phyloP scores from a whole-genome alignment of 2,797 vertebrate species.

The Anguilla pacifica region DNA sequence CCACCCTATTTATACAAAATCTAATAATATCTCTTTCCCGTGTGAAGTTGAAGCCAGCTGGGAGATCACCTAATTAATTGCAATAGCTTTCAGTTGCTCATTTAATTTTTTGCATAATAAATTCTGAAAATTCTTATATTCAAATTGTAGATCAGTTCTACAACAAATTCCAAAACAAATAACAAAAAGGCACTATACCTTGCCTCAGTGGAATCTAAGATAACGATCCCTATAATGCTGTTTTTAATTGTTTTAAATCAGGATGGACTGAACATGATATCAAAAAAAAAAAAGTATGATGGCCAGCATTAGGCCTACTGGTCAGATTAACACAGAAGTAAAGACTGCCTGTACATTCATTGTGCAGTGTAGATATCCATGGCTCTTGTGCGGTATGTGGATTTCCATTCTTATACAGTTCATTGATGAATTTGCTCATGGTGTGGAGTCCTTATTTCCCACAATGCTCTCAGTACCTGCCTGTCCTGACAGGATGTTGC shows the following conservation, averaged over 20 bases:
- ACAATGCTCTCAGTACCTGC: constrained; percentile 28
- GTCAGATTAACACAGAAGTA: background rate
- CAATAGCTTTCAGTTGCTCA: background rate
- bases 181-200: background rate
- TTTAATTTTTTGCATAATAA: background rate
- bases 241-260: background rate
- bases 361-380: background rate
- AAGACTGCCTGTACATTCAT: background rate
- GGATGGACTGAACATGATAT: background rate
- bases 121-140: background rate
- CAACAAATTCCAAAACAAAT: background rate
- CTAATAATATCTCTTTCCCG: background rate
- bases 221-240: background rate
- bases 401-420: no score
- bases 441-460: background rate
- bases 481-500: constrained; percentile 45
- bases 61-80: background rate
- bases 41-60: background rate
- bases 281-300: background rate
- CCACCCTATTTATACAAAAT: background rate
- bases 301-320: no score
- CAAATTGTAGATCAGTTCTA: background rate
- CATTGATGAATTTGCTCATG: background rate
- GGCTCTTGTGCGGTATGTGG: background rate
- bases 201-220: background rate